phyloP scores from a whole-genome alignment of 2,888 invertebrate species.

The Mylabris sibirica region DNA sequence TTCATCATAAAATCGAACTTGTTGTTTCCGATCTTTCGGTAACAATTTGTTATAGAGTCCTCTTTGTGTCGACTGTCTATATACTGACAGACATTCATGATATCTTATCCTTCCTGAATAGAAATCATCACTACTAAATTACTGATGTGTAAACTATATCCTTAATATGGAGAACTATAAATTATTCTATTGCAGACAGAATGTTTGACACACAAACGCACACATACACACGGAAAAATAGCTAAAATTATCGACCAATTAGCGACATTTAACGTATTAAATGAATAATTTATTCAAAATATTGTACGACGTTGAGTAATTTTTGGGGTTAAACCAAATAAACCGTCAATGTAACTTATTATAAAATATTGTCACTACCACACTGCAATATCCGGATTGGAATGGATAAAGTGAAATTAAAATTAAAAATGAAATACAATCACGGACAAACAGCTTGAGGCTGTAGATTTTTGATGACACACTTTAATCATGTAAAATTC shows the following conservation, averaged over 20 bases:
- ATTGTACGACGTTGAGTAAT: neutral
- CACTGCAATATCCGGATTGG: neutral
- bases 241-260: too few species aligned
- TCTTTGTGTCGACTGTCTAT: neutral
- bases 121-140: neutral
- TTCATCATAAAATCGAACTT: neutral
- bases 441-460: too few species aligned
- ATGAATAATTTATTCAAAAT: neutral
- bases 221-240: too few species aligned
- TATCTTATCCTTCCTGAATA: neutral
- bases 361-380: conserved; percentile 2
- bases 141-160: neutral
- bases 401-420: neutral
- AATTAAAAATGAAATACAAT: neutral
- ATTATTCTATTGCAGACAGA: neutral
- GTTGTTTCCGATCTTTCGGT: neutral
- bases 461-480: neutral
- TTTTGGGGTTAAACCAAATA: neutral
- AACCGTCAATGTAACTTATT: neutral
- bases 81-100: neutral
- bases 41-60: neutral
- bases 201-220: neutral
- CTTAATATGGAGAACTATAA: neutral
- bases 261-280: neutral
- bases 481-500: neutral